Percentiles rank a stretch among this genome's conserved stretches.
These are phyloP conservation scores for Bothrops jararaca DNA, from an alignment of 2,113 vertebrate genomes.

Conservation along the genomic window DNA sequence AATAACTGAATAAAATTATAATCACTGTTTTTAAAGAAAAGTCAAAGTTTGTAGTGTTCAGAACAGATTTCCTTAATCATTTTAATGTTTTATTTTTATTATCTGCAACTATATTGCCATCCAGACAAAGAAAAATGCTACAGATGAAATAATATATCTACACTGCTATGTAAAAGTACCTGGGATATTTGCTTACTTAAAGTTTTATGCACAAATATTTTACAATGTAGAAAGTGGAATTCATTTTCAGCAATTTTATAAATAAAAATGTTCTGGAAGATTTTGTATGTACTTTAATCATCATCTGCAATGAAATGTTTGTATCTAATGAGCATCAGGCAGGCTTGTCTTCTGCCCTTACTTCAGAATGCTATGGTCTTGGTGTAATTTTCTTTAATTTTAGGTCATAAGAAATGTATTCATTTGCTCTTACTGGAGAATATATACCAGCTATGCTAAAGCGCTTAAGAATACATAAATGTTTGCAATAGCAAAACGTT, in stretches of 20 bases:
- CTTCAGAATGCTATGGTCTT: background rate
- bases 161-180: background rate
- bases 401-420: background rate
- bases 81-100: background rate
- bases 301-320: background rate
- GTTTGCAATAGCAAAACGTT: conserved; percentile 1
- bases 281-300: background rate
- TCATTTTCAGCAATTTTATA: background rate
- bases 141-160: background rate
- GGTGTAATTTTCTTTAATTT: background rate
- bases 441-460: background rate
- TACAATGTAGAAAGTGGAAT: background rate
- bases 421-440: background rate
- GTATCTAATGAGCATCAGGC: background rate
- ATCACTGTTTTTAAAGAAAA: background rate
- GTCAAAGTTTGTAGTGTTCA: background rate
- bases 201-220: background rate
- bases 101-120: background rate
- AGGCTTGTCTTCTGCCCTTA: background rate
- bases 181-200: background rate
- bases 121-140: background rate
- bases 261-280: background rate
- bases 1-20: background rate
- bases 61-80: background rate
- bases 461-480: background rate